A percentile compares a stretch with the other conserved stretches of the same genome.
Evolutionary conservation across 2,888 invertebrate species (phyloP).

Genomic region (Standfussiana lucernea): DNA sequence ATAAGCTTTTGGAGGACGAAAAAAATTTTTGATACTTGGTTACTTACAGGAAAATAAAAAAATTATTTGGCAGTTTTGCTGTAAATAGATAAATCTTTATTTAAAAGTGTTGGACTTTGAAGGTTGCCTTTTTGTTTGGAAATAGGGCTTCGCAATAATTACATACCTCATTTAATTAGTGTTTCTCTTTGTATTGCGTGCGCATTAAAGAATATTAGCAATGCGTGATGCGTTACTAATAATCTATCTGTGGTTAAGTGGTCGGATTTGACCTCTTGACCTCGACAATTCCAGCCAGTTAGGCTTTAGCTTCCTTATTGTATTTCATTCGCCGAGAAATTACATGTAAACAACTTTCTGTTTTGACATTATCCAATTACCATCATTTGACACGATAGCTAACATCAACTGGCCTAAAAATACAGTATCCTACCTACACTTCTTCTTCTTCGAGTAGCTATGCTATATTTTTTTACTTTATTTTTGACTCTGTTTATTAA

Average conservation of each 20-base stretch:
- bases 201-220: slow-evolving; percentile 7
- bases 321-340: slow-evolving; percentile 36
- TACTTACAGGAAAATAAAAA: slow-evolving; percentile 72
- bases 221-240: slow-evolving; percentile 52
- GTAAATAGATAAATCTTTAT: slow-evolving; percentile 72
- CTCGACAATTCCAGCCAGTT: slow-evolving; percentile 22
- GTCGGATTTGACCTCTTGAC: slow-evolving; percentile 47
- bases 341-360: slow-evolving; percentile 22
- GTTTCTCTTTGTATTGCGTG: neutral
- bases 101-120: slow-evolving; percentile 29
- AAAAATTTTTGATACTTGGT: slow-evolving; percentile 78
- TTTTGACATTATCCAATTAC: slow-evolving; percentile 21
- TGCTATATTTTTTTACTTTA: no score
- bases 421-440: neutral
- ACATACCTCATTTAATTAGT: neutral
- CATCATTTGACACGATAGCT: neutral
- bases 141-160: slow-evolving; percentile 2
- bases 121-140: neutral
- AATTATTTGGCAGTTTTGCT: slow-evolving; percentile 72
- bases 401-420: neutral
- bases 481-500: slow-evolving; percentile 4
- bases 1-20: slow-evolving; percentile 74
- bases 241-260: slow-evolving; percentile 17
- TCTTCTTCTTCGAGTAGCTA: neutral
- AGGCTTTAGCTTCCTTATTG: slow-evolving; percentile 40